Evolutionary conservation across 1,140 invertebrate genomes (phyloP).

Genomic region (Drosophila bocki): DNA sequence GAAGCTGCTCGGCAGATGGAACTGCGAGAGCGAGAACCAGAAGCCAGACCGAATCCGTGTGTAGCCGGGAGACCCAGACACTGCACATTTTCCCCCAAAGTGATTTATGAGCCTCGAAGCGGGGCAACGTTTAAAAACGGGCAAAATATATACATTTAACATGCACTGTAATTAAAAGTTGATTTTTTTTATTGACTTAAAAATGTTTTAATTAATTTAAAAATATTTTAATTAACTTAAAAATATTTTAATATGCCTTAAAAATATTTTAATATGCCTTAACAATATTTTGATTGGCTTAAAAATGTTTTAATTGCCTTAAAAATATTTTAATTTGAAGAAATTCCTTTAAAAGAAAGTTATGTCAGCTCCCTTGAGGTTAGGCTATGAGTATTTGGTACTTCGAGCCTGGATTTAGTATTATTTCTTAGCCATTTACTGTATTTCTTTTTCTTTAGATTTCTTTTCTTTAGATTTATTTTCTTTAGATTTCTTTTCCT

Average conservation of each 20-base stretch:
- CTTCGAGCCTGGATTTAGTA: no score
- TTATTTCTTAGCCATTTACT: background rate
- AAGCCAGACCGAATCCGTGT: conserved; percentile 27
- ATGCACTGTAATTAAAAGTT: conserved; percentile 4
- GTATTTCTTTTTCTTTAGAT: no score
- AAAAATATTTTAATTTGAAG: background rate
- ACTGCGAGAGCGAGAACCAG: conserved; percentile 17
- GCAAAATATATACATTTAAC: conserved; percentile 46
- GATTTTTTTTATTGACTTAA: background rate
- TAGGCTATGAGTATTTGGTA: no score
- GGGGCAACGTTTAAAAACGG: conserved; percentile 74
- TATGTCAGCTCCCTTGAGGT: background rate
- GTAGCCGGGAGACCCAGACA: conserved; percentile 32
- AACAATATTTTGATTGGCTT: no score
- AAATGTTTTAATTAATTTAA: no score
- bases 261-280: no score
- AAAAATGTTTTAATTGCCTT: no score
- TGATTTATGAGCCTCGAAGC: conserved; percentile 73
- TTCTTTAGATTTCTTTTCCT: no score
- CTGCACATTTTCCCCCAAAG: conserved; percentile 69
- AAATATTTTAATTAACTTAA: no score
- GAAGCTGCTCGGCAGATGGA: conserved; percentile 32
- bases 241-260: no score
- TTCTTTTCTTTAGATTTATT: no score
- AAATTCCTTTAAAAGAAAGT: background rate